Base-by-base conservation (phyloP, 53 echinoderm and acorn worm genomes). In the Pentamera pediparva region DNA sequence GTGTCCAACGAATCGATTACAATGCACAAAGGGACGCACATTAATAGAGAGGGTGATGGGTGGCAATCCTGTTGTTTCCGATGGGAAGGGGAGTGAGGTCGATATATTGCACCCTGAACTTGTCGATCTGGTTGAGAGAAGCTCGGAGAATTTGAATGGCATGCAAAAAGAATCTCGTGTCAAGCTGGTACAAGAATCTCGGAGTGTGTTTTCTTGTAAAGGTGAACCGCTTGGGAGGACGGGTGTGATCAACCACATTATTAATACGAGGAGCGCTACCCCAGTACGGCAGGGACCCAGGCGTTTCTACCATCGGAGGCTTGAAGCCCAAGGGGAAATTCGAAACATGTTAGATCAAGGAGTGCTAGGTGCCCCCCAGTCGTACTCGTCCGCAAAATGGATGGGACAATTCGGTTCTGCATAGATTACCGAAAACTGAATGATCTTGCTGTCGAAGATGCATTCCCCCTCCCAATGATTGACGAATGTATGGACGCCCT, bases 341-440 rank as follows among this genome's bases (percentile, higher is more conserved):
- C 19, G 39, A 20, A 21, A 64, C 19, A 36, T 64, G 40, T 64
- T 64, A 26, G 64, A 63, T 18, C 19, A 37, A 29, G 30, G 35
- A 75, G 62, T 30, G 62, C 72, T 8, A 63, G 75, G 75, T 38
- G 53, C 26, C 50, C 64, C 29, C 59, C 59, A 6, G 51, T 62
- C 3, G 75, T 82, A 19, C 24, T 82, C 9, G 82, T 82, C 2
- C 61, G 15, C 13, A 75, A 82, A 17, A 75, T 64, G 33, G 65
- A 37, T 35, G 79, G 79, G n/a, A n/a, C 69, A 37, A 69, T 38
- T 25, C 50, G 70, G 11, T 75, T 82, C 25, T 82, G 82, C 38
- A 47, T 82, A 3, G 82, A 82, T 45, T 82, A 82, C 24, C 33
- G 82, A 22, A 57, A 48, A 35, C 27, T 75, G 26, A 82, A 82